Conservation (phyloP, 2,113 vertebrate genomes). For the Myanophis thanlyinensis region DNA sequence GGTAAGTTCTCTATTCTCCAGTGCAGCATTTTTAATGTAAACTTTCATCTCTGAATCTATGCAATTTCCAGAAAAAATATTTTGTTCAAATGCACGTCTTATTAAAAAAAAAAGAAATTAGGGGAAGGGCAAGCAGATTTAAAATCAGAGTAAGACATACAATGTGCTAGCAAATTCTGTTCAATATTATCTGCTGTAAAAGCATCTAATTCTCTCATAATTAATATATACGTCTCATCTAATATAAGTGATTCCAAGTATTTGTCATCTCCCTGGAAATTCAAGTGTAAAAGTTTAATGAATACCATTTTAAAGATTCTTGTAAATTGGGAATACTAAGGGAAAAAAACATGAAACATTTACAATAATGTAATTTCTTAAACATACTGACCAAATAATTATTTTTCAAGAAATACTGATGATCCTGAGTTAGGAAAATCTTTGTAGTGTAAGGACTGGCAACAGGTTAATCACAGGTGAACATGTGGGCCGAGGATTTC, state of each 20-base stretch:
- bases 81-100: neutral
- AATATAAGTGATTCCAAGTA: neutral
- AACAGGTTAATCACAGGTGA: neutral
- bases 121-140: neutral
- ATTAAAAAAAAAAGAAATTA: neutral
- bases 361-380: neutral
- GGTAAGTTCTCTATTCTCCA: neutral
- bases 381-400: neutral
- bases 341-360: neutral
- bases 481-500: too few relatives aligned
- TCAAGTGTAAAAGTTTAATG: neutral
- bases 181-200: neutral
- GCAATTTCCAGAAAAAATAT: neutral
- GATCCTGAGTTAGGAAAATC: neutral
- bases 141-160: neutral
- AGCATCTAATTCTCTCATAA: neutral
- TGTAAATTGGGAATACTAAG: neutral
- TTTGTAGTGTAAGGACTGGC: neutral
- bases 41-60: neutral
- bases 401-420: neutral
- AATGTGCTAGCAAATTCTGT: neutral
- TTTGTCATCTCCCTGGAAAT: neutral
- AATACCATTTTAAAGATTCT: neutral
- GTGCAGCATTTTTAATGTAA: neutral
- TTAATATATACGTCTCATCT: neutral